A percentile compares a stretch with the other conserved stretches of the same genome.
Conservation (phyloP, 2,113 vertebrate genomes). For the Pitta sordida region DNA sequence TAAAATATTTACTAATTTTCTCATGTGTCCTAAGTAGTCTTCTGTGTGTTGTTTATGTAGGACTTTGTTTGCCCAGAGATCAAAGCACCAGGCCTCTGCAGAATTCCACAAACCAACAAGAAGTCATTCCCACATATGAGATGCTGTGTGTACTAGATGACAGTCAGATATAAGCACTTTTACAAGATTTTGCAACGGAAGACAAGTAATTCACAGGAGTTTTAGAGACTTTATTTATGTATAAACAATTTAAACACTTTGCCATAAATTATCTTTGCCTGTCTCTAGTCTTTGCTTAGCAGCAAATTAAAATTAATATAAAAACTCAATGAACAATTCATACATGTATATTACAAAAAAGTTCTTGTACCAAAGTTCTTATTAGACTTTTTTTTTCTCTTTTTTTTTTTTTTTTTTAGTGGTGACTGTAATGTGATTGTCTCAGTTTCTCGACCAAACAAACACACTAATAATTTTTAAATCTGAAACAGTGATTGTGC, state of each 20-base stretch:
- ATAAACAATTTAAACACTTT: slow-evolving; percentile 99
- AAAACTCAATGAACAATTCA: slow-evolving; percentile 98
- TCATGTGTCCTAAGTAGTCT: background rate
- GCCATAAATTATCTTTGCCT: slow-evolving; percentile 99
- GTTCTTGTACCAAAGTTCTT: slow-evolving; percentile 90
- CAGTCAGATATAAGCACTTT: background rate
- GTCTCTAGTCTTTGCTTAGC: slow-evolving; percentile 98
- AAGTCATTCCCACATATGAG: rapidly evolving
- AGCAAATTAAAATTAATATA: slow-evolving; percentile 99
- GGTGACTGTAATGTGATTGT: slow-evolving; percentile 99
- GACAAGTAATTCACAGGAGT: slow-evolving; percentile 93
- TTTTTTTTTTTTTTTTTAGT: slow-evolving; percentile 58
- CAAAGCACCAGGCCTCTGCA: background rate
- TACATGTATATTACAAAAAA: slow-evolving; percentile 99
- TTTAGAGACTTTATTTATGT: slow-evolving; percentile 99
- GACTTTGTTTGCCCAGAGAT: background rate
- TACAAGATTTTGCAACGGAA: slow-evolving; percentile 74
- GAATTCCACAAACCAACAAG: background rate
- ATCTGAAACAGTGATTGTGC: slow-evolving; percentile 89
- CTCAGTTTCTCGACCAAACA: slow-evolving; percentile 98
- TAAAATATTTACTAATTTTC: background rate
- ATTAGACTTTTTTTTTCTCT: slow-evolving; percentile 81
- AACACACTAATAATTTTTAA: slow-evolving; percentile 91
- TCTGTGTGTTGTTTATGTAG: background rate
- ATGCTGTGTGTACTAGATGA: background rate